Conservation (phyloP, 2,888 invertebrate species). For the Himalopsyche japonica region DNA sequence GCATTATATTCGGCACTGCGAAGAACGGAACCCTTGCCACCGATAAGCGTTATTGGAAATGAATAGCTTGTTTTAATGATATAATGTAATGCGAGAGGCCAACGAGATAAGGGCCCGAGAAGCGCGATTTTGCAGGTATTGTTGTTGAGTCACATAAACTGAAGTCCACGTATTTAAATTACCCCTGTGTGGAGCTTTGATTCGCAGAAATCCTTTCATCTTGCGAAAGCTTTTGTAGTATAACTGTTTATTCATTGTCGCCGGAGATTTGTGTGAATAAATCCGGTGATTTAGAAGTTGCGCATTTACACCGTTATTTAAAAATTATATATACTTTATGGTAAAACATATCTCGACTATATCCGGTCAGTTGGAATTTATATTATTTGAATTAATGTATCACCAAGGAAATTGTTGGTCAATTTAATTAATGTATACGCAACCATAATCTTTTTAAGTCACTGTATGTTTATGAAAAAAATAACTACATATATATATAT, state of each 20-base stretch:
- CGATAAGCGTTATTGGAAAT: constrained; percentile 19
- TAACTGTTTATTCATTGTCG: neutral
- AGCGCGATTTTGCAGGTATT: neutral
- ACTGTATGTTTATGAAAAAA: too few relatives aligned
- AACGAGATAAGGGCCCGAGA: neutral
- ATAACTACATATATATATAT: too few relatives aligned
- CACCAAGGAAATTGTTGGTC: too few relatives aligned
- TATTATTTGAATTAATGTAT: neutral
- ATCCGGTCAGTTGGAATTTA: neutral
- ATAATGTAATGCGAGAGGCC: constrained; percentile 8
- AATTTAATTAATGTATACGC: too few relatives aligned
- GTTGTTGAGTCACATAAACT: neutral
- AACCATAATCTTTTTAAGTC: too few relatives aligned
- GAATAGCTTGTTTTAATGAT: constrained; percentile 13
- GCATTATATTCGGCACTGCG: neutral
- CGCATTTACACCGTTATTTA: neutral
- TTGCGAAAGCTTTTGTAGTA: neutral
- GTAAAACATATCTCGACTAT: neutral
- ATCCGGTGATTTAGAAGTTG: neutral
- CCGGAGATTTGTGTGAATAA: neutral
- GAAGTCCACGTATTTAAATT: neutral
- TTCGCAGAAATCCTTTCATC: neutral
- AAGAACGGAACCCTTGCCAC: neutral
- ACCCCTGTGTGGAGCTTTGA: neutral
- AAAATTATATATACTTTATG: neutral